Base-by-base conservation (phyloP, 2,113 vertebrate genomes). In the Platichthys flesus region DNA sequence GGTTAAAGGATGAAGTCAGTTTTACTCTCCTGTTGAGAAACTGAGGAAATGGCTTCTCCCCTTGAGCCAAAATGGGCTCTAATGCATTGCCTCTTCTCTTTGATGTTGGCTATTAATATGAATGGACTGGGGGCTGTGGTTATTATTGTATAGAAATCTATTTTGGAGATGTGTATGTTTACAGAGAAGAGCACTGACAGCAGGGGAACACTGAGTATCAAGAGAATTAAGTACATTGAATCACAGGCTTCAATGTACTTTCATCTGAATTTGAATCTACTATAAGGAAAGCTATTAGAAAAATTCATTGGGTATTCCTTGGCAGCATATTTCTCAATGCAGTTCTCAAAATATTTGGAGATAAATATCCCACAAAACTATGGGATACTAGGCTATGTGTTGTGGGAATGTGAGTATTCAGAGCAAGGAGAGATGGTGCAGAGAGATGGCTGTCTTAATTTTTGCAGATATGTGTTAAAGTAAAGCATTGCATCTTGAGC, bases 81-180 rank as follows among this genome's bases (percentile, higher is more conserved):
- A 84, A 91, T 80, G 85, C 83, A 68, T 78, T 59, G 57, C 71
- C 40, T 83, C 69, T 78, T 86, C 66, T 74, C 82, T 89, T 65
- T 91, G 89, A 92, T 91, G 87, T 88, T 76, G 70, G 83, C 81
- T 89, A 84, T 89, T 85, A 90, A 90, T 90, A 89, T 88, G 82
- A 91, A 88, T 86, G 82, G 71, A 85, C 73, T 75, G 55, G 28
- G 71, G 74, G 71, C 68, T 76, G 76, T 64, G 74, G 72, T 80
- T 88, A 81, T 87, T 73, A 85, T 87, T 85, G 73, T 85, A 82
- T 81, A 88, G 78, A 82, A 80, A 80, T 81, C 49, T 79, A 82
- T 80, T 81, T 85, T 51, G 20, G 26, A 56, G 49, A 67, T 51
- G 14, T 85, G 70, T 71, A 76, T 83, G 70, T 84, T 85, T 81